phyloP scores from a whole-genome alignment of 1,140 invertebrate species.

The Laodelphax striatellus region DNA sequence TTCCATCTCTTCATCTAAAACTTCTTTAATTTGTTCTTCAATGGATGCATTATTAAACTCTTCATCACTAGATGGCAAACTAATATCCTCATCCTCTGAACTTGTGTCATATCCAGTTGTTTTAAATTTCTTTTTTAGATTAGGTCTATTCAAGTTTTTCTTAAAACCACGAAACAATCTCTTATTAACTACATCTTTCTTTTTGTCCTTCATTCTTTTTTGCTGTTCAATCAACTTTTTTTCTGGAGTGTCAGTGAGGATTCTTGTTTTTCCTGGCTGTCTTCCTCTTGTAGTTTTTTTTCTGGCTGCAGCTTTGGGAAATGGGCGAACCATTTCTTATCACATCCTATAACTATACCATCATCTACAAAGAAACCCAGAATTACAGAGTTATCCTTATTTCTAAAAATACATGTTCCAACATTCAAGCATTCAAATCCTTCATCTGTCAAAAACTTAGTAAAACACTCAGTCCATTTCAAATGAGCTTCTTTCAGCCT shows the following conservation, averaged over 20 bases:
- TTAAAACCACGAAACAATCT: background rate
- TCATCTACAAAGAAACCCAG: too few relatives aligned
- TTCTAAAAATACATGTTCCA: too few relatives aligned
- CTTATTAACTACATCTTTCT: background rate
- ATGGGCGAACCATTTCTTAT: background rate
- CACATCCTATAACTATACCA: too few relatives aligned
- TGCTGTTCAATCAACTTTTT: slow-evolving; percentile 1
- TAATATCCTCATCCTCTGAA: too few relatives aligned
- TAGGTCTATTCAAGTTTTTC: too few relatives aligned
- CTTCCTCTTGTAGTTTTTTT: background rate
- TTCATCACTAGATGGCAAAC: too few relatives aligned
- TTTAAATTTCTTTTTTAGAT: too few relatives aligned
- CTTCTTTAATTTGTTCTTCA: too few relatives aligned
- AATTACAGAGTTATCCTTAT: too few relatives aligned
- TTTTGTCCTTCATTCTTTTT: background rate
- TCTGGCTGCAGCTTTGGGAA: slow-evolving; percentile 10
- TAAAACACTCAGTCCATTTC: slow-evolving; percentile 22
- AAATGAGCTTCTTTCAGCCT: slow-evolving; percentile 31
- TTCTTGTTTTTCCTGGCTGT: background rate
- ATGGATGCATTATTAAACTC: too few relatives aligned
- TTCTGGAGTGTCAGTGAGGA: slow-evolving; percentile 11
- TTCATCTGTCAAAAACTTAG: background rate
- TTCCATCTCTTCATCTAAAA: too few relatives aligned
- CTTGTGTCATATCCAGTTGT: too few relatives aligned
- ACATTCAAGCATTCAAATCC: background rate